Conservation (phyloP, 1,140 invertebrate genomes). For the Hylaeus volcanicus region DNA sequence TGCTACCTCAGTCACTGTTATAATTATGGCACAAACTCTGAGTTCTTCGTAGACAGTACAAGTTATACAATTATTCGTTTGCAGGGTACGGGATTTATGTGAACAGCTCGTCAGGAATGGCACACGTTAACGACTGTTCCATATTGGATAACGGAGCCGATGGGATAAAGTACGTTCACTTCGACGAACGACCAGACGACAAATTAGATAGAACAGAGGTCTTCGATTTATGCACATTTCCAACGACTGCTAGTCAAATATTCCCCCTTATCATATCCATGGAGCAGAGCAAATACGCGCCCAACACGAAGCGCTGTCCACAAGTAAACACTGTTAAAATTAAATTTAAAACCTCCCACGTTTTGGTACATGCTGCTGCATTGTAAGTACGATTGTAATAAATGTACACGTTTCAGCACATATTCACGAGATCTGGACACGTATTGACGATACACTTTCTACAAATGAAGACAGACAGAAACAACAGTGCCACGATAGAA, state of each 20-base stretch:
- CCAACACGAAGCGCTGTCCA: slow-evolving; percentile 85
- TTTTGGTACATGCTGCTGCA: too few relatives aligned
- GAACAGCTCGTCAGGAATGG: slow-evolving; percentile 91
- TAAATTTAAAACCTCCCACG: too few relatives aligned
- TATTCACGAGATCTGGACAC: slow-evolving; percentile 88
- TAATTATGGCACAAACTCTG: too few relatives aligned
- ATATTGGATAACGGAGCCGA: slow-evolving; percentile 92
- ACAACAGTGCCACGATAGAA: slow-evolving; percentile 87
- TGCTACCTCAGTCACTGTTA: too few relatives aligned
- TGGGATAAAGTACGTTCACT: slow-evolving; percentile 91
- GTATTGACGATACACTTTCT: slow-evolving; percentile 92
- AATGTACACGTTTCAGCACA: slow-evolving; percentile 78
- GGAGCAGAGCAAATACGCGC: slow-evolving; percentile 87
- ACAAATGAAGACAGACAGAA: slow-evolving; percentile 87
- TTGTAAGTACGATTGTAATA: not conserved
- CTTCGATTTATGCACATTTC: slow-evolving; percentile 91
- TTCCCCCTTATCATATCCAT: slow-evolving; percentile 90
- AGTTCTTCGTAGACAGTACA: not conserved
- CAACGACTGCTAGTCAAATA: slow-evolving; percentile 89
- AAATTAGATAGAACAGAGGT: slow-evolving; percentile 86
- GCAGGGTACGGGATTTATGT: slow-evolving; percentile 93
- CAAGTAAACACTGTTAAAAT: slow-evolving; percentile 80
- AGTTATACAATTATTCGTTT: slow-evolving; percentile 24
- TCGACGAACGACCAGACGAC: slow-evolving; percentile 88
- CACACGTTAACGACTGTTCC: slow-evolving; percentile 86